These are phyloP conservation scores for Sanderia malayensis DNA, from an alignment of 30 jellyfish, hydroid and myxozoan species.

Conservation along the genomic window DNA sequence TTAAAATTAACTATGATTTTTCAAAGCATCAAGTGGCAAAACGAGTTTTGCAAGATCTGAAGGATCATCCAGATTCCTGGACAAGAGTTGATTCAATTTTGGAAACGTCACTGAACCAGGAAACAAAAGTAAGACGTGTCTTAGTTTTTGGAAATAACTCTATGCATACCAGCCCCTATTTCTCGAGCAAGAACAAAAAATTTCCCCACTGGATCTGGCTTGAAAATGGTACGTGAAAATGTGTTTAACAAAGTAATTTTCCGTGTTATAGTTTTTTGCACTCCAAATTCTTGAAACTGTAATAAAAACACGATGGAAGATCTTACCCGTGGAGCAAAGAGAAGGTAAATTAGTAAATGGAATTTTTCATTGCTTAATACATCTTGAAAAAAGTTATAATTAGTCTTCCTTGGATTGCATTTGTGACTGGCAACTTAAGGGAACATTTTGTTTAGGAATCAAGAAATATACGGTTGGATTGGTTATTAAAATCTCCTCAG, in stretches of 20 bases:
- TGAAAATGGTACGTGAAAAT: too few relatives aligned
- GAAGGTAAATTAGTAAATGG: too few relatives aligned
- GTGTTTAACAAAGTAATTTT: too few relatives aligned
- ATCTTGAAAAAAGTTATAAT: too few relatives aligned
- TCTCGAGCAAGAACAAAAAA: too few relatives aligned
- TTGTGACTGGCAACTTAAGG: too few relatives aligned
- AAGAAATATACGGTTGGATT: slow-evolving; percentile 91
- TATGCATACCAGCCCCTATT: too few relatives aligned
- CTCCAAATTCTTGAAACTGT: slow-evolving; percentile 95
- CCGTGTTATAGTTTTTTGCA: slow-evolving; percentile 77
- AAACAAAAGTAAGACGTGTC: slow-evolving; percentile 94
- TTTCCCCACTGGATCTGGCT: too few relatives aligned
- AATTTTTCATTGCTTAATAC: too few relatives aligned
- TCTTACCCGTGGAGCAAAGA: slow-evolving; percentile 92
- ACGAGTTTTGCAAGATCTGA: slow-evolving; percentile 74
- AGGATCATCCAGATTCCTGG: slow-evolving; percentile 99
- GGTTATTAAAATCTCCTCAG: slow-evolving; percentile 84
- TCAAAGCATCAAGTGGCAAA: slow-evolving; percentile 95
- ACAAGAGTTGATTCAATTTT: slow-evolving; percentile 93
- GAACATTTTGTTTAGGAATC: slow-evolving; percentile 73
- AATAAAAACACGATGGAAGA: slow-evolving; percentile 94
- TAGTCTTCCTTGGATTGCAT: too few relatives aligned
- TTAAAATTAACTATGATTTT: too few relatives aligned
- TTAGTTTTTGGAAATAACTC: too few relatives aligned
- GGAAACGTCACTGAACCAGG: slow-evolving; percentile 78